These are phyloP conservation scores for Aporrectodea caliginosa DNA, from an alignment of 1,140 invertebrate species.

Conservation along the genomic window DNA sequence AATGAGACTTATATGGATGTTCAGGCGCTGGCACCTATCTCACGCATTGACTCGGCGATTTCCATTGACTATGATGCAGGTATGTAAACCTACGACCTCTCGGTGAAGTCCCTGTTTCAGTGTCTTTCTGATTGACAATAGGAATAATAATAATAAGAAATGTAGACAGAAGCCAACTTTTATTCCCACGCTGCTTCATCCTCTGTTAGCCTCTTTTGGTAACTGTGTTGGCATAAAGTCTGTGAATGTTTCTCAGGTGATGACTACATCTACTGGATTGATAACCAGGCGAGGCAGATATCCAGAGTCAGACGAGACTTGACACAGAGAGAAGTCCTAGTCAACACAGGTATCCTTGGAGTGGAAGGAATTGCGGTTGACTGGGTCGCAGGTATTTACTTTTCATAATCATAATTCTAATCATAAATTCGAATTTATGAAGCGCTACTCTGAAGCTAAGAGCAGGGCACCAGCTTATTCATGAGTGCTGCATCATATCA, in stretches of 20 bases:
- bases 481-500: no score
- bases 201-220: no score
- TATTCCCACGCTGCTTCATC: no score
- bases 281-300: conserved; percentile 70
- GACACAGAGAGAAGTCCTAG: conserved; percentile 63
- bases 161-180: no score
- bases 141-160: no score
- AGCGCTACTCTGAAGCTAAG: no score
- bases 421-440: no score
- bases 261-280: conserved; percentile 75
- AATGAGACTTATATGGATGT: conserved; percentile 47
- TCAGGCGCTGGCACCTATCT: conserved; percentile 68
- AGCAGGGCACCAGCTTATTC: no score
- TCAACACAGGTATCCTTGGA: conserved; percentile 58
- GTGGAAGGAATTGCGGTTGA: conserved; percentile 64
- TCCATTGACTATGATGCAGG: conserved; percentile 72
- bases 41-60: conserved; percentile 69
- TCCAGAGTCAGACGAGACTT: conserved; percentile 74
- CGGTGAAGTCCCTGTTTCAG: no score
- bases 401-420: background rate
- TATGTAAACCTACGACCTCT: no score
- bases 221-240: no score
- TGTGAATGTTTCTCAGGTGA: conserved; percentile 34
- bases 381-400: conserved; percentile 62
- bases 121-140: no score